phyloP scores from a whole-genome alignment of 37 sponge, comb jelly and placozoan genomes.

The Aphrocallistes beatrix region DNA sequence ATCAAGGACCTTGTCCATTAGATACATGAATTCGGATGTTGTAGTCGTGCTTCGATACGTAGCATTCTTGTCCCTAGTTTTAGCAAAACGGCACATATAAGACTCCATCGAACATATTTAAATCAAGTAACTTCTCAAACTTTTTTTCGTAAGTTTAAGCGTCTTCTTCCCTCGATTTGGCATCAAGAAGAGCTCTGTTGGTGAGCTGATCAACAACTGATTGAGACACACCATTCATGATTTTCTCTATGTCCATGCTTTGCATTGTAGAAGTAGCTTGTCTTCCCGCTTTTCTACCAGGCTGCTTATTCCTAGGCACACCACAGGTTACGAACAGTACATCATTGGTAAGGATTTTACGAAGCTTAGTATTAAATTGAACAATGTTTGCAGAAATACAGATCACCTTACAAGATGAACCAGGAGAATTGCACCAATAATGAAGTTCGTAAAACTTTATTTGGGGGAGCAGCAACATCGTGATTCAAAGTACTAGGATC shows the following conservation, averaged over 20 bases:
- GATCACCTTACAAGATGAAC: neutral
- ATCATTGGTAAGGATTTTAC: neutral
- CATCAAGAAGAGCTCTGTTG: neutral
- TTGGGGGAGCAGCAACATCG: neutral
- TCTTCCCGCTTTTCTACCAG: neutral
- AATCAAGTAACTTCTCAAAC: neutral
- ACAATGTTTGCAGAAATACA: neutral
- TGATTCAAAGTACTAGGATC: neutral
- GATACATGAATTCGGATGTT: neutral
- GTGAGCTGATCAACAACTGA: neutral
- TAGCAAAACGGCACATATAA: neutral
- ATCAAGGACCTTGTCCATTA: neutral
- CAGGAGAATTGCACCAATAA: neutral
- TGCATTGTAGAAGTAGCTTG: neutral
- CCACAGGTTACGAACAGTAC: neutral
- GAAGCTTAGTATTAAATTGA: neutral
- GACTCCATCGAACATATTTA: neutral
- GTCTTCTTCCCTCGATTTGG: neutral
- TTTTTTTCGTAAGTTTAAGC: neutral
- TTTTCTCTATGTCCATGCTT: neutral
- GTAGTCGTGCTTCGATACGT: neutral
- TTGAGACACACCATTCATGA: neutral
- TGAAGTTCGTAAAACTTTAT: neutral
- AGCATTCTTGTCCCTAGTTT: neutral
- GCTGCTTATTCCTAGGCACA: neutral